Conservation (phyloP, 2,113 vertebrate genomes). For the Melanotaenia duboulayi region DNA sequence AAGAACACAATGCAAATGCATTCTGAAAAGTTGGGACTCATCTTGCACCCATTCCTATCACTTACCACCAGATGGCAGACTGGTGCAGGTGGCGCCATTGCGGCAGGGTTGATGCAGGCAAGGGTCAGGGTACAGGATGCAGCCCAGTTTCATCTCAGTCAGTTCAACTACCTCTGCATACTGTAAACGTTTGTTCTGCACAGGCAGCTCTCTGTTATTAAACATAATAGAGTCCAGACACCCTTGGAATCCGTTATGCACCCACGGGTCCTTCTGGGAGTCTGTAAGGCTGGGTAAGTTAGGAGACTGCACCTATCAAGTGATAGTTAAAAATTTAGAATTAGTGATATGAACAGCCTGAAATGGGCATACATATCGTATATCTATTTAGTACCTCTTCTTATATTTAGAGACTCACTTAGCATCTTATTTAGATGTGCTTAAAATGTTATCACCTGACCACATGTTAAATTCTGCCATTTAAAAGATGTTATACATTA, state of each 20-base stretch:
- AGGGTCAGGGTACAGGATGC: constrained; percentile 91
- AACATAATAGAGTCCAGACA: constrained; percentile 94
- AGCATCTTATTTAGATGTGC: no score
- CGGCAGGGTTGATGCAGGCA: constrained; percentile 90
- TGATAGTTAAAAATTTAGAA: background rate
- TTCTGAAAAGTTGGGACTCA: background rate
- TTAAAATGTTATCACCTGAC: no score
- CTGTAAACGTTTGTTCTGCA: constrained; percentile 94
- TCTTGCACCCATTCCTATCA: constrained; percentile 3
- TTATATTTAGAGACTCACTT: no score
- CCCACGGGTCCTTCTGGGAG: constrained; percentile 83
- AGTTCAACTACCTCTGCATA: constrained; percentile 95
- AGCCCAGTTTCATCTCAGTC: constrained; percentile 93
- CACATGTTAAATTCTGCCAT: no score
- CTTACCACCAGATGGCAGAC: constrained; percentile 92
- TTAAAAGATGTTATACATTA: background rate
- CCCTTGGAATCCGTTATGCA: constrained; percentile 93
- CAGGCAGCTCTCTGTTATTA: constrained; percentile 91
- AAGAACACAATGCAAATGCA: background rate
- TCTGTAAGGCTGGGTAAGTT: constrained; percentile 86
- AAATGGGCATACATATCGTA: background rate
- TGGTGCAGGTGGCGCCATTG: constrained; percentile 90
- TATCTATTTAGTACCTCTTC: no score
- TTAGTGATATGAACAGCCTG: background rate
- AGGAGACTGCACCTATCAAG: constrained; percentile 87